These are phyloP conservation scores for Boleophthalmus pectinirostris DNA, from an alignment of 2,113 vertebrate species.

Conservation along the genomic window DNA sequence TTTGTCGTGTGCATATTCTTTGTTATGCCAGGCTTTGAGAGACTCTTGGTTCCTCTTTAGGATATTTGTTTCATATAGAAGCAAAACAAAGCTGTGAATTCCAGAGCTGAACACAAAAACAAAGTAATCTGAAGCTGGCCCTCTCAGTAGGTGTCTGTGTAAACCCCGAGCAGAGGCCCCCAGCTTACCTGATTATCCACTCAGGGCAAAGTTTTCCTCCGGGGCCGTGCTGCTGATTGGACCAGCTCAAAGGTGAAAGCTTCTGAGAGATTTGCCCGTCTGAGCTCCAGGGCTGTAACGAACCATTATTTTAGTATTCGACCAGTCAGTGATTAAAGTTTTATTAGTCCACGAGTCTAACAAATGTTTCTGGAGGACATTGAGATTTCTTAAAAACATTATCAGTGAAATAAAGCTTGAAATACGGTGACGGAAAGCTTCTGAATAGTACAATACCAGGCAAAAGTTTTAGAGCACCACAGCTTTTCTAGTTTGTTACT, in stretches of 20 bases:
- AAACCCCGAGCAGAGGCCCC: conserved; percentile 8
- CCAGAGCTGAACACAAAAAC: neutral
- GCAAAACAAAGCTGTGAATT: neutral
- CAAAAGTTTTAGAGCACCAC: too few species aligned
- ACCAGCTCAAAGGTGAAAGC: conserved; percentile 59
- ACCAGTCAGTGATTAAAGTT: too few species aligned
- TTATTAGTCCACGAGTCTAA: too few species aligned
- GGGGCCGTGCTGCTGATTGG: conserved; percentile 34
- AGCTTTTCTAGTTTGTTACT: too few species aligned
- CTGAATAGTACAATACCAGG: too few species aligned
- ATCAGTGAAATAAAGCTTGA: too few species aligned
- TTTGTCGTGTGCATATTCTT: neutral
- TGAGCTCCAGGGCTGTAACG: conserved; percentile 3
- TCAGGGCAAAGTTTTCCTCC: conserved; percentile 47
- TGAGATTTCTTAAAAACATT: too few species aligned
- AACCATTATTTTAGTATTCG: too few species aligned
- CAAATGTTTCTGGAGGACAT: too few species aligned
- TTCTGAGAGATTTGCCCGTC: conserved; percentile 29
- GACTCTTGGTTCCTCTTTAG: neutral
- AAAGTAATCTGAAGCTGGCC: neutral
- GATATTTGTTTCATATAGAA: neutral
- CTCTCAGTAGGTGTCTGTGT: neutral
- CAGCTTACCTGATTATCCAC: conserved; percentile 28
- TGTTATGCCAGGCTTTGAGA: neutral
- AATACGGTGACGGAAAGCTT: too few species aligned